Evolutionary conservation across 2,797 vertebrate genomes (phyloP).

Genomic region (Siniperca undulata): DNA sequence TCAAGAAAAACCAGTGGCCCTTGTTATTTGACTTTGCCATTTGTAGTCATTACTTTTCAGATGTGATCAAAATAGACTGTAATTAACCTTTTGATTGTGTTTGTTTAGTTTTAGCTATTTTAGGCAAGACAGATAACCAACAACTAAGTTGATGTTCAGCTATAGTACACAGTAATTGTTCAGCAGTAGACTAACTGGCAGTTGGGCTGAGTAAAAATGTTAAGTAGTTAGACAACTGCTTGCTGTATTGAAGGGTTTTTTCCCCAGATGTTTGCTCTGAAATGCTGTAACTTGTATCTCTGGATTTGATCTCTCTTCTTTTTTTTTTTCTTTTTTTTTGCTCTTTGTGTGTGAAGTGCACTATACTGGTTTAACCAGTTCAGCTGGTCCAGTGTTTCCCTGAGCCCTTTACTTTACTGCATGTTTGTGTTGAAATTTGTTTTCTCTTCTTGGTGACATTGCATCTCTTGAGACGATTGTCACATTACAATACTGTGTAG

Average conservation of each 20-base stretch:
- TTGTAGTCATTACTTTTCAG: background rate
- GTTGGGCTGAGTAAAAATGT: constrained; percentile 19
- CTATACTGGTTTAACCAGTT: constrained; percentile 75
- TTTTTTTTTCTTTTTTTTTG: constrained; percentile 3
- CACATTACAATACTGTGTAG: constrained; percentile 3
- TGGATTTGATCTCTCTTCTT: background rate
- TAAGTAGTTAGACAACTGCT: background rate
- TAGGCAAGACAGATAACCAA: background rate
- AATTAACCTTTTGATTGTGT: background rate
- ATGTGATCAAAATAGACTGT: background rate
- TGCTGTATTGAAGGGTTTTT: background rate
- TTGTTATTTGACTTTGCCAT: background rate
- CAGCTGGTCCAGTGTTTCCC: constrained; percentile 18
- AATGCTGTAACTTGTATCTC: constrained; percentile 32
- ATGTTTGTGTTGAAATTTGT: constrained; percentile 8
- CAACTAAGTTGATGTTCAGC: background rate
- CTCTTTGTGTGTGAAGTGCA: constrained; percentile 17
- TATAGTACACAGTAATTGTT: background rate
- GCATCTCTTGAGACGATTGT: background rate
- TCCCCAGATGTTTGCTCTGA: background rate
- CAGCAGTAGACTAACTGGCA: background rate
- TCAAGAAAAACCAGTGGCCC: background rate
- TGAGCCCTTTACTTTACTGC: constrained; percentile 16
- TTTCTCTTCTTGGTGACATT: background rate
- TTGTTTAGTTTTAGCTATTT: constrained; percentile 2